phyloP scores from a whole-genome alignment of 2,888 invertebrate genomes.

The Euproctis similis region DNA sequence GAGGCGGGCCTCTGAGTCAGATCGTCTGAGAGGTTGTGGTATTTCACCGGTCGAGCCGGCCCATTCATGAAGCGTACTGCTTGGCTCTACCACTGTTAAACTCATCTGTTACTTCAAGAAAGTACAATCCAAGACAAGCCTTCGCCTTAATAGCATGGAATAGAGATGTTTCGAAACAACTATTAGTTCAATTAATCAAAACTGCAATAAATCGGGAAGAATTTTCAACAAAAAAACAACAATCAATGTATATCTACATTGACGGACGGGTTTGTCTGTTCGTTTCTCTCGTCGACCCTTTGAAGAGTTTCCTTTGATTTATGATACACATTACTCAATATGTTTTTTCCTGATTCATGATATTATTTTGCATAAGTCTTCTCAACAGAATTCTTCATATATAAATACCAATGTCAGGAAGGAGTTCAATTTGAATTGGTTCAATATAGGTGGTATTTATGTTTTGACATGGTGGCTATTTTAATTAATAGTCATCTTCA shows the following conservation, averaged over 20 bases:
- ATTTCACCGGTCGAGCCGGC: no score
- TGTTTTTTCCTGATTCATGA: slow-evolving; percentile 21
- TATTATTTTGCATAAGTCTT: slow-evolving; percentile 16
- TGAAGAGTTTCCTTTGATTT: slow-evolving; percentile 25
- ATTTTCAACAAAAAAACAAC: slow-evolving; percentile 6
- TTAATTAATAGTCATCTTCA: no score
- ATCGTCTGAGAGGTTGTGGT: no score
- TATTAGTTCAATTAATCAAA: no score
- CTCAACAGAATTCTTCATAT: slow-evolving; percentile 18
- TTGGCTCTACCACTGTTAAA: no score
- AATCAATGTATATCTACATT: slow-evolving; percentile 7
- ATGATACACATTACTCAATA: slow-evolving; percentile 22
- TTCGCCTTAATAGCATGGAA: no score
- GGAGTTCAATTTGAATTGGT: slow-evolving; percentile 10
- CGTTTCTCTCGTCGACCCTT: slow-evolving; percentile 26
- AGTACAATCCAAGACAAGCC: no score
- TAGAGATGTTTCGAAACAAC: no score
- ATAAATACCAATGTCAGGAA: slow-evolving; percentile 19
- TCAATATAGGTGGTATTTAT: slow-evolving; percentile 5
- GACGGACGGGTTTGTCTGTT: slow-evolving; percentile 18
- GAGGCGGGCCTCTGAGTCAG: no score
- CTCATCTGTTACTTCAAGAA: no score
- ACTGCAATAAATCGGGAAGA: slow-evolving; percentile 4
- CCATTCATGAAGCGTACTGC: no score
- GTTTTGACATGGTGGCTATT: no score